Evolutionary conservation across 2,797 vertebrate species (phyloP), one percentile per base, ranked within the genome.

Genomic region (Macropus fuliginosus): DNA sequence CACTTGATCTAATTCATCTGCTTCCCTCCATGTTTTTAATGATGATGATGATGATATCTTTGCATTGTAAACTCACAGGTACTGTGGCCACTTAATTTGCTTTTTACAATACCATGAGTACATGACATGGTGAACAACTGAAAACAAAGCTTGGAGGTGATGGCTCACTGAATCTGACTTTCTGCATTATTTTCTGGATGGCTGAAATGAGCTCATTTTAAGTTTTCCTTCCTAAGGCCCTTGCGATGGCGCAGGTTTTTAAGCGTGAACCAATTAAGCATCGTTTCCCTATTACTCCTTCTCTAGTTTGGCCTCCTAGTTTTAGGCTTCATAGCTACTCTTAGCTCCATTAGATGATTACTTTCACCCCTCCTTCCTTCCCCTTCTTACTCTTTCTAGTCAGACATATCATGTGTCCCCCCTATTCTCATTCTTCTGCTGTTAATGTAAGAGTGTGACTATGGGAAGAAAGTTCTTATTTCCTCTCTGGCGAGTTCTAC

Each of bases 111-210:
- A 55, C 57, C 93, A n/a, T 74, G 34, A 0, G 28, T 56, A 8
- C 74, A 24, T 81, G 56, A 96, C 55, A 92, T 4, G 29, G 12
- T 66, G 59, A 66, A n/a, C 13, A n/a, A 66, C 10, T 66, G 13
- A 66, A n/a, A 66, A 66, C 31, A 66, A 34, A 46, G 90, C 90
- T 81, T 91, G 24, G 93, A 96, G 52, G 56, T 91, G 74, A 91
- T 96, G 91, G 59, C 57, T 94, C 93, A 91, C 11, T 13, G 66
- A 24, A 66, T 96, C 95, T 95, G 92, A 92, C 90, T 91, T 56
- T 81, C 92, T 94, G 29, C 54, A 54, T 92, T 92, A 74, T 94
- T 95, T 94, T 96, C 96, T 90, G 93, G 92, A 94, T 52, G n/a
- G 54, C 34, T 81, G 10, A 54, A 28, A 92, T 95, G 93, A 95